These are phyloP conservation scores for Drosophila teissieri DNA, from an alignment of 1,140 invertebrate genomes.

Conservation along the genomic window DNA sequence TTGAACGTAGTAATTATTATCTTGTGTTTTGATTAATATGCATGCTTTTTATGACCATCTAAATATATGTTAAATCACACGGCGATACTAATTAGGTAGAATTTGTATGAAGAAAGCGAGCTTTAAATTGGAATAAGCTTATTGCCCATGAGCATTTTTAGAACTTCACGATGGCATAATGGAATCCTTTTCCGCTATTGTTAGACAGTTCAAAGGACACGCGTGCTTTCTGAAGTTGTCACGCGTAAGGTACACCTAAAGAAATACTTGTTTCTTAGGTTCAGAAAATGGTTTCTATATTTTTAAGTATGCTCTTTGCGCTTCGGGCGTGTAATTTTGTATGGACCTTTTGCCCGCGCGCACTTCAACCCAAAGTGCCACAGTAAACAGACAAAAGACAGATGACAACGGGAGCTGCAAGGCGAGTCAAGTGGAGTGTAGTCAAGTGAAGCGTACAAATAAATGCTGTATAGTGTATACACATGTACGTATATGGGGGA, in stretches of 20 bases:
- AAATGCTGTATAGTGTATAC: constrained; percentile 10
- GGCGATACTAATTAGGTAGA: background rate
- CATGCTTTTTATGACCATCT: background rate
- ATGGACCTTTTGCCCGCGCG: constrained; percentile 23
- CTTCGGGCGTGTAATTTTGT: constrained; percentile 10
- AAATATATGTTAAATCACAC: background rate
- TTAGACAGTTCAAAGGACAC: constrained; percentile 42
- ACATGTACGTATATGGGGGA: background rate
- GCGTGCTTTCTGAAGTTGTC: constrained; percentile 23
- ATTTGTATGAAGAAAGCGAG: background rate
- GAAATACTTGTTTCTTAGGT: background rate
- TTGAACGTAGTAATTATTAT: background rate
- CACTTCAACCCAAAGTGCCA: constrained; percentile 44
- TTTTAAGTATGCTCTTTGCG: background rate
- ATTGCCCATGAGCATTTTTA: constrained; percentile 14
- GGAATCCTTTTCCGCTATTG: constrained; percentile 6
- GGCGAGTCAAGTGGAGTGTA: constrained; percentile 14
- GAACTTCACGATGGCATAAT: constrained; percentile 13
- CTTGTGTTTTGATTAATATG: background rate
- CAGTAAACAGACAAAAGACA: constrained; percentile 52
- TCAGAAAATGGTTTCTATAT: no score
- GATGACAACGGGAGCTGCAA: constrained; percentile 24
- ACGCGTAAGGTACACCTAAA: constrained; percentile 11
- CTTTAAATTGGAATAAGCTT: constrained; percentile 14
- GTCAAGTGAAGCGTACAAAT: constrained; percentile 40